Evolutionary conservation across 2,888 invertebrate species (phyloP).

Genomic region (Heliconius hortense): DNA sequence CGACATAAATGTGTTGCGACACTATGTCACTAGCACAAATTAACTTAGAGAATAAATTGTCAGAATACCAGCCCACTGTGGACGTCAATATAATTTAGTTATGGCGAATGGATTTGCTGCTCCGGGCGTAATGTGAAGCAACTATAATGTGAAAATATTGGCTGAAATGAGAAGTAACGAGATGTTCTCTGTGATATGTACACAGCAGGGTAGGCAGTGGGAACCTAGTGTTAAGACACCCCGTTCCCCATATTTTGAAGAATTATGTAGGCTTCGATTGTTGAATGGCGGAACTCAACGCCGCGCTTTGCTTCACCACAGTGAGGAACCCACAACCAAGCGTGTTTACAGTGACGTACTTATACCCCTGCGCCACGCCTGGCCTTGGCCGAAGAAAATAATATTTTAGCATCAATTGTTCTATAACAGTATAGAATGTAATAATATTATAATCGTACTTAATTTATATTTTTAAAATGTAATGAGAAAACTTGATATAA

Average conservation of each 20-base stretch:
- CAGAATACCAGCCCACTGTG: neutral
- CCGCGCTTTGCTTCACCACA: too few species aligned
- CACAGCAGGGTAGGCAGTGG: too few species aligned
- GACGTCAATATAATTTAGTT: conserved; percentile 11
- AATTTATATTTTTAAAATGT: neutral
- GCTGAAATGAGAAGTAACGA: neutral
- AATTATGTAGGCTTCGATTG: too few species aligned
- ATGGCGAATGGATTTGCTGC: conserved; percentile 3
- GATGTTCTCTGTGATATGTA: neutral
- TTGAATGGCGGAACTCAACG: too few species aligned
- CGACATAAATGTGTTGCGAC: neutral
- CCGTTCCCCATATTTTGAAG: too few species aligned
- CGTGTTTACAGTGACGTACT: too few species aligned
- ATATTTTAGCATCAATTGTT: neutral
- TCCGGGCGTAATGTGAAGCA: neutral
- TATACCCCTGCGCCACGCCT: too few species aligned
- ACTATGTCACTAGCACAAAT: conserved; percentile 2
- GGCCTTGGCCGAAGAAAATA: neutral
- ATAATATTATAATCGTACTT: neutral
- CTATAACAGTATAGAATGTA: neutral
- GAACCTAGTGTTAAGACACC: too few species aligned
- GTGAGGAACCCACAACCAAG: too few species aligned
- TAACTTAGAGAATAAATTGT: conserved; percentile 2
- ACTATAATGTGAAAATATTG: neutral
- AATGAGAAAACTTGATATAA: neutral